Conservation (phyloP, 1,140 invertebrate genomes). For the Fopius arisanus region DNA sequence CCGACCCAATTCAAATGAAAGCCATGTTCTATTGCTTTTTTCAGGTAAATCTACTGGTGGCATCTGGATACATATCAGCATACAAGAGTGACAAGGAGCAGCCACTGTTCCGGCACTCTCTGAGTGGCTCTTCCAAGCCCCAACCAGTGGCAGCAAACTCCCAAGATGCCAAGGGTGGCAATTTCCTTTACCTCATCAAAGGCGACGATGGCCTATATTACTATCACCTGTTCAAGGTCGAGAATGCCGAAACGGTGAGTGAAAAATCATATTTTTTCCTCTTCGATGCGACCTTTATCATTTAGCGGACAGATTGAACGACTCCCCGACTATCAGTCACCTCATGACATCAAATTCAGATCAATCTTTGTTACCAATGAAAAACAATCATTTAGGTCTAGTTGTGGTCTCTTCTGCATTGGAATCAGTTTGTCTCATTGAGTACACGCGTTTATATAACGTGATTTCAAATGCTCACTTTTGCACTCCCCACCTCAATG, state of each 20-base stretch:
- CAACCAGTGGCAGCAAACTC: slow-evolving; percentile 48
- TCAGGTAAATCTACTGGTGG: slow-evolving; percentile 51
- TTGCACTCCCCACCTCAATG: slow-evolving; percentile 9
- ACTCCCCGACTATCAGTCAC: slow-evolving; percentile 46
- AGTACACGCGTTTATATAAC: slow-evolving; percentile 35
- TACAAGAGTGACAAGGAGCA: slow-evolving; percentile 50
- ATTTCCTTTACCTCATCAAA: slow-evolving; percentile 54
- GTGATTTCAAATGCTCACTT: slow-evolving; percentile 6
- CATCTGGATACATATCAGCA: slow-evolving; percentile 51
- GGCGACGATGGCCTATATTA: slow-evolving; percentile 52
- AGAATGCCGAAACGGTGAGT: slow-evolving; percentile 50
- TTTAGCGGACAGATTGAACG: no score
- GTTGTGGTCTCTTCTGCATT: slow-evolving; percentile 17
- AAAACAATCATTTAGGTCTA: not conserved
- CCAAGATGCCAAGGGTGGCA: slow-evolving; percentile 48
- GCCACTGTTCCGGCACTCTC: slow-evolving; percentile 49
- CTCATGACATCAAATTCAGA: slow-evolving; percentile 4
- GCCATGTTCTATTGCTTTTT: slow-evolving; percentile 25
- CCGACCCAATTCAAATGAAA: not conserved
- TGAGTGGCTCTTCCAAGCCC: slow-evolving; percentile 49
- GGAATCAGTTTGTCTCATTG: slow-evolving; percentile 16
- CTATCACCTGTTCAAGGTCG: slow-evolving; percentile 53
- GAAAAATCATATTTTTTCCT: no score
- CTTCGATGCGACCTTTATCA: no score
- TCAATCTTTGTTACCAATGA: not conserved